Percentiles rank a stretch among this genome's conserved stretches.
Conservation (phyloP, 2,888 invertebrate genomes). For the Stenolophus ochropezus region DNA sequence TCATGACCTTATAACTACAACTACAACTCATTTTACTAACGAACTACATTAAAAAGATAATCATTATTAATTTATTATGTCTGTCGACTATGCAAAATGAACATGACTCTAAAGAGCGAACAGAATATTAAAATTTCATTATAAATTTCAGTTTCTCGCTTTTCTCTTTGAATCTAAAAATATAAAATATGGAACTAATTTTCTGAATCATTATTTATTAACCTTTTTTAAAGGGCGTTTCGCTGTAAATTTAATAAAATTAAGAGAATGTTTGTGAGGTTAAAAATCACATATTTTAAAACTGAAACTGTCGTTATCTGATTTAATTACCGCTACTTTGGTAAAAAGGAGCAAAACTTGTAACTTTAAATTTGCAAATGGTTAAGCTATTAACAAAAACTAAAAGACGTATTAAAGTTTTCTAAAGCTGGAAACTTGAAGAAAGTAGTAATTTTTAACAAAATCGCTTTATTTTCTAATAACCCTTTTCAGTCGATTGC, state of each 20-base stretch:
- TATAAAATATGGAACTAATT: no score
- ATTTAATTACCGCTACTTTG: constrained; percentile 2
- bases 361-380: constrained; percentile 28
- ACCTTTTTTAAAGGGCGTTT: no score
- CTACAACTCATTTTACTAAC: neutral
- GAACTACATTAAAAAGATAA: neutral
- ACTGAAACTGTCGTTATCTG: neutral
- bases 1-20: neutral
- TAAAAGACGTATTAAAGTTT: constrained; percentile 29
- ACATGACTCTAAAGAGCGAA: neutral
- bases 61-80: neutral
- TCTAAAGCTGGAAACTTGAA: constrained; percentile 5
- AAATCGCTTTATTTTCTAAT: constrained; percentile 29
- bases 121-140: neutral
- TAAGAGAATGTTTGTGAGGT: no score
- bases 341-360: constrained; percentile 9
- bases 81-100: neutral
- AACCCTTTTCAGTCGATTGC: constrained; percentile 22
- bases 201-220: no score
- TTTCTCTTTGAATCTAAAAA: no score
- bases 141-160: no score
- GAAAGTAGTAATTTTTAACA: constrained; percentile 24
- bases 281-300: neutral
- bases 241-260: no score
- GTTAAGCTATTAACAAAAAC: constrained; percentile 27